Conservation (phyloP, 30 jellyfish, hydroid and myxozoan species). For the Hydractinia echinata region DNA sequence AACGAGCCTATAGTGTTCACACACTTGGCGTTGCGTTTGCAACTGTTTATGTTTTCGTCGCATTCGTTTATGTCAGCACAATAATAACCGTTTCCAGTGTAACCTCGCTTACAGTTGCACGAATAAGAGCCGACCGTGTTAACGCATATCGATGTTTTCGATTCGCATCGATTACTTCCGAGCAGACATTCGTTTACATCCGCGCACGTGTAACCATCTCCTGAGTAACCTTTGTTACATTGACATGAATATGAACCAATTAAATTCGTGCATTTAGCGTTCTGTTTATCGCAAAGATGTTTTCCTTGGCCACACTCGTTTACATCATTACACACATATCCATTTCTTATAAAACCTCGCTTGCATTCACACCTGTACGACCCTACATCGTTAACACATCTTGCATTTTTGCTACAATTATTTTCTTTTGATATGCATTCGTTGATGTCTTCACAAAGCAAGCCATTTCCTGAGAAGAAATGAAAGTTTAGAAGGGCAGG, state of each 20-base stretch:
- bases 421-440: not conserved
- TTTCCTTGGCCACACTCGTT: conserved; percentile 42
- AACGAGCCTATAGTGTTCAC: conserved; percentile 39
- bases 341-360: conserved; percentile 32
- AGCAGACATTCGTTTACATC: conserved; percentile 51
- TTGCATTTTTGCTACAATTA: conserved; percentile 7
- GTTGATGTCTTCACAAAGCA: conserved; percentile 24
- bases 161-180: conserved; percentile 27
- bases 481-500: not conserved
- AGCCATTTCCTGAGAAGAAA: conserved; percentile 25
- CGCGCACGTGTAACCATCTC: conserved; percentile 42
- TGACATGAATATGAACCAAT: conserved; percentile 43
- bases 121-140: conserved; percentile 30
- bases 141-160: conserved; percentile 27
- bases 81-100: conserved; percentile 39
- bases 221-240: conserved; percentile 48
- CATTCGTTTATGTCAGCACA: conserved; percentile 59
- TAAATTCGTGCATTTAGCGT: conserved; percentile 36
- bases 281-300: conserved; percentile 23
- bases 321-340: conserved; percentile 18
- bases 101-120: conserved; percentile 51
- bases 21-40: conserved; percentile 48
- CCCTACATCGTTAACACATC: conserved; percentile 17
- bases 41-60: conserved; percentile 6
- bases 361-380: conserved; percentile 10